Base-by-base conservation (phyloP, 64 coral and sea anemone genomes). In the Montipora capricornis region DNA sequence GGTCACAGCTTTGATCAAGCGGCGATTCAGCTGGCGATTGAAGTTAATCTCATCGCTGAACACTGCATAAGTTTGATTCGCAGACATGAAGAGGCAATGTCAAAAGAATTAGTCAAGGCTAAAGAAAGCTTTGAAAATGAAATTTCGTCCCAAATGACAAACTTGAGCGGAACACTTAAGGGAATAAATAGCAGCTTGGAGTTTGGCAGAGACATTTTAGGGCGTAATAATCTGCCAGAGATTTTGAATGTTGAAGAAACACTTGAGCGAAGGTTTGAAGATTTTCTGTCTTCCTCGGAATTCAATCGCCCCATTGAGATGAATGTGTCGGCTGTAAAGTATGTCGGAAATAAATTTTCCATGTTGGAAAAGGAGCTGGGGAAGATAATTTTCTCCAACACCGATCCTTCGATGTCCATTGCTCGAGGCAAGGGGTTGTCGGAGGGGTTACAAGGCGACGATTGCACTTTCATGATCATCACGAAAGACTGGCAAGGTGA, bases 161-260 rank as follows among this genome's bases (percentile, higher is more conserved):
- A 2, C 2, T 13, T 82, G 55, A 57, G 64, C 80, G 81, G 68
- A 5, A 84, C 17, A 49, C 5, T 50, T 29, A 4, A 2, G 60
- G 61, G 49, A 2, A 84, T 64, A 45, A 20, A 82, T 9, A 82
- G 57, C 80, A 45, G 57, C 24, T 82, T 83, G 37, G 82, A 68
- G 29, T 84, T 84, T 84, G 16, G 82, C 26, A 84, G 46, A 45
- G 37, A 68, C 4, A 17, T 84, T 68, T 37, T 84, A 19, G 29
- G 19, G 8, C 62, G 82, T 67, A 69, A 68, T 47, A 70, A 84
- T 49, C 61, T 84, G 2, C 61, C 62, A 19, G 82, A 84, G 82
- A 84, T 84, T 47, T 47, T 84, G 62, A 84, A 84, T 61, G 62
- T 84, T 5, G 82, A 84, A 84, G 61, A 68, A 84, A 68, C 61